phyloP scores from a whole-genome alignment of 2,888 invertebrate genomes.

The Chrysolina haemoptera region DNA sequence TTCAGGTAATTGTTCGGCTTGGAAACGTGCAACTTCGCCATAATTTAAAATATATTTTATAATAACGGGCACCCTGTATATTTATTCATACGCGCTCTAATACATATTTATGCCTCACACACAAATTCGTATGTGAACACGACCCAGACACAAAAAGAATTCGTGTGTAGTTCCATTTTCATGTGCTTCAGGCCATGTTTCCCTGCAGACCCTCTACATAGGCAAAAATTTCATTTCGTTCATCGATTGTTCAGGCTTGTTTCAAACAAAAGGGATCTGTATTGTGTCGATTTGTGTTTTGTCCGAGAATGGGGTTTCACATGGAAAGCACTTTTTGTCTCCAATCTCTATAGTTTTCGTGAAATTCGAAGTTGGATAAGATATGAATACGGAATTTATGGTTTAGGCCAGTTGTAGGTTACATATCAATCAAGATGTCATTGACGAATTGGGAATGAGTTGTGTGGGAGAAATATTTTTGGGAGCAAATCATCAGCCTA shows the following conservation, averaged over 20 bases:
- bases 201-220: slow-evolving; percentile 27
- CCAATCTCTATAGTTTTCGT: not conserved
- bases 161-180: slow-evolving; percentile 33
- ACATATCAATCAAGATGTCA: no score
- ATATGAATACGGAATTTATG: not conserved
- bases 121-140: slow-evolving; percentile 38
- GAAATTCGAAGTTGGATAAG: not conserved
- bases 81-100: not conserved
- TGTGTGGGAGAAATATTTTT: no score
- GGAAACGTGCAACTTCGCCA: no score
- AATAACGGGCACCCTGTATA: no score
- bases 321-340: not conserved
- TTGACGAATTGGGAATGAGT: no score
- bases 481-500: no score
- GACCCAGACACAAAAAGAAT: slow-evolving; percentile 23
- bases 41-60: no score
- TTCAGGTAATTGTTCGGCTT: no score
- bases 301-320: not conserved
- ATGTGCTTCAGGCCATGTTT: slow-evolving; percentile 34
- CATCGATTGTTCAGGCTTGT: slow-evolving; percentile 7
- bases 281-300: not conserved
- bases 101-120: slow-evolving; percentile 28
- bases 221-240: not conserved
- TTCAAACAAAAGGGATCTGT: slow-evolving; percentile 3
- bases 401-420: not conserved